Evolutionary conservation across 2,888 invertebrate genomes (phyloP).

Genomic region (Aelia acuminata): DNA sequence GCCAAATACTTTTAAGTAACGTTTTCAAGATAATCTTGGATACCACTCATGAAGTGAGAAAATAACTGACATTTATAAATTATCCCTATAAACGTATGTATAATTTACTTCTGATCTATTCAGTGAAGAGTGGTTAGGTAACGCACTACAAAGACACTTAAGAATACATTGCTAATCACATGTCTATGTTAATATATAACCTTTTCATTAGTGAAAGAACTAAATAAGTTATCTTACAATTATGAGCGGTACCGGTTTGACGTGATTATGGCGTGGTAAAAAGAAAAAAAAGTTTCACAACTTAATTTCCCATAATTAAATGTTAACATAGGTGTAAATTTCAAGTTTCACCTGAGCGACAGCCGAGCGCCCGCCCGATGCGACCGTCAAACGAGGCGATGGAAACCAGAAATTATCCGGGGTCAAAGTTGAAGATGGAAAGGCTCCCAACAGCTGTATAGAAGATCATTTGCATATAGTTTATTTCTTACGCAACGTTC

Average conservation of each 20-base stretch:
- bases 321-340: not conserved
- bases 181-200: conserved; percentile 2
- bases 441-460: not conserved
- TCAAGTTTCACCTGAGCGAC: conserved; percentile 6
- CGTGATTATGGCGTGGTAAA: not conserved
- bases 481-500: not conserved
- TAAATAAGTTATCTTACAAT: not conserved
- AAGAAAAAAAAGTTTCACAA: conserved; percentile 35
- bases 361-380: not conserved
- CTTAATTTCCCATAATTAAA: conserved; percentile 20
- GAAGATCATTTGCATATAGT: conserved; percentile 17
- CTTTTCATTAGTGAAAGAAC: conserved; percentile 42
- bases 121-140: not conserved
- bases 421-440: conserved; percentile 26
- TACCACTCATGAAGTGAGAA: not conserved
- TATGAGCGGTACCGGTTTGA: not conserved
- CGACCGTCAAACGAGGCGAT: conserved; percentile 3
- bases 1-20: no score
- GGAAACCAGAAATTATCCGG: not conserved
- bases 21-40: no score
- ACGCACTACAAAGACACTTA: not conserved
- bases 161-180: conserved; percentile 5
- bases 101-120: not conserved
- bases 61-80: not conserved
- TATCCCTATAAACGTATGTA: not conserved